Base-by-base conservation (phyloP, 1,140 invertebrate genomes). In the Agraylea sexmaculata region DNA sequence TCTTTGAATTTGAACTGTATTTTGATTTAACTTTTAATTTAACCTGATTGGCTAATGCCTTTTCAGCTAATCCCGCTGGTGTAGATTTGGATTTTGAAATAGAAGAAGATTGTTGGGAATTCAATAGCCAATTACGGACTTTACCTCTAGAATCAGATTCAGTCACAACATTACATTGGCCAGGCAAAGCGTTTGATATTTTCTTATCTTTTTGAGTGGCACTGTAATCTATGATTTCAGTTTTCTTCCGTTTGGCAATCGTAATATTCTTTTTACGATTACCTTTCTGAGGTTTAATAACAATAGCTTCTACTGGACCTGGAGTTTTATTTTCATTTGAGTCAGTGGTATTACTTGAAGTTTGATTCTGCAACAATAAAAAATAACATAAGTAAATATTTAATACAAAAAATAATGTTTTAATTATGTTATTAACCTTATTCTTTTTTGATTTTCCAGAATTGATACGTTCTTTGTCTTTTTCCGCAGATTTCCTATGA, bases 71-170 rank as follows among this genome's bases (percentile, higher is more conserved):
- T 13, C 73, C 75, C 1, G 74, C 67, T 0, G 78, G 79, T 1
- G 77, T 80, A 0, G 78, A 81, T 51, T 81, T 86, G 45, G 73
- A 84, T 60, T 79, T 85, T 20, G 71, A 72, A n/a, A 68, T 57
- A 15, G 50, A 53, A 1, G 60, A 52, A 1, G 61, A 62, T 18
- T 65, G 62, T n/a, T 70, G 80, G 0, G 82, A 83, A 28, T 80
- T 81, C 25, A 86, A 52, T n/a, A 87, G 58, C 84, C 83, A 87
- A 42, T 81, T 84, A 41, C 83, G 77, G 4, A 87, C 84, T 60
- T 87, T 87, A 16, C 77, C 80, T 33, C 85, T 71, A 0, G 83
- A 80, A 59, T 83, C 83, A 0, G 73, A 68, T 53, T 71, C 67
- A 17, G 39, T 41, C 4, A 49, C 43, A n/a, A 49, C 39, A 3